Conservation (phyloP, 2,113 vertebrate genomes). For the Sylvia atricapilla region DNA sequence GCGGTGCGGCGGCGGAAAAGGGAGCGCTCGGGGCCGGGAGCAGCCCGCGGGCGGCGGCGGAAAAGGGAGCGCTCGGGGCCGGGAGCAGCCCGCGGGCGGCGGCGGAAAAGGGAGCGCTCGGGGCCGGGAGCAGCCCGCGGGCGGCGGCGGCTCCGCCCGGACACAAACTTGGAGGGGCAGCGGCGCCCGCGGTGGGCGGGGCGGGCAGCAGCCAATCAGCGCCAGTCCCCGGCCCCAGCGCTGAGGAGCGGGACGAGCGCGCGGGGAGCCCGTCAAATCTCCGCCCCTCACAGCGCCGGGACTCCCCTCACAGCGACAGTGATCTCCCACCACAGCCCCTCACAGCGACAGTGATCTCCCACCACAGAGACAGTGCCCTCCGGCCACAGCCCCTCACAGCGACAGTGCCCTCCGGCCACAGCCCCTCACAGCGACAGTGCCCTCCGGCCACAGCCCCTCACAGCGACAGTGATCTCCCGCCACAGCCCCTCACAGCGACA, state of each 20-base stretch:
- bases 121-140: background rate
- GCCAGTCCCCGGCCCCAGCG: no score
- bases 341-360: background rate
- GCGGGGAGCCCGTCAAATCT: no score
- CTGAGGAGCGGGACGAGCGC: background rate
- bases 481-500: no score
- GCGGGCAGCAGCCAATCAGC: background rate
- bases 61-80: rapidly evolving
- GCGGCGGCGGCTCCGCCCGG: background rate
- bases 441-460: no score
- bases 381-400: background rate
- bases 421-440: no score
- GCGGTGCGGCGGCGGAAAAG: rapidly evolving
- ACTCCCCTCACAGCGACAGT: background rate
- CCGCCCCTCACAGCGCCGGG: no score
- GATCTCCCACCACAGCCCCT: background rate
- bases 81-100: background rate
- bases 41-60: no score
- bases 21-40: rapidly evolving
- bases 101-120: rapidly evolving
- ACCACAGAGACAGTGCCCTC: no score
- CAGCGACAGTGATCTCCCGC: no score
- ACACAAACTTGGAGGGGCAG: background rate
- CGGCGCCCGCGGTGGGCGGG: background rate
- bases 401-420: no score